A percentile compares a stretch with the other conserved stretches of the same genome.
Evolutionary conservation across 2,888 invertebrate species (phyloP).

Genomic region (Zygothrica quintamaculata): DNA sequence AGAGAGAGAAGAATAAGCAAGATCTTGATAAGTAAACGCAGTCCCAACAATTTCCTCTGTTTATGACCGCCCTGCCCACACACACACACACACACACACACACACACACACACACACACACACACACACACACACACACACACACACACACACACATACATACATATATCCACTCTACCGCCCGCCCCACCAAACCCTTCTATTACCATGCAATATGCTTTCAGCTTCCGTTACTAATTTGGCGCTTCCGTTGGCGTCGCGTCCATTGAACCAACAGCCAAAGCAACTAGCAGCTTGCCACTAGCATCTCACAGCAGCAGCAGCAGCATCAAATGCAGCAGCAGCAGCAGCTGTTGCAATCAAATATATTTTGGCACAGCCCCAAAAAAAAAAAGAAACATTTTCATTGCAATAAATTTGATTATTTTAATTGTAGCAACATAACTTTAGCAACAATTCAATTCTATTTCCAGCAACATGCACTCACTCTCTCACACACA

Average conservation of each 20-base stretch:
- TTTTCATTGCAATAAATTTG: background rate
- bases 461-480: background rate
- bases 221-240: slow-evolving; percentile 70
- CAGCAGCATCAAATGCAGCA: slow-evolving; percentile 12
- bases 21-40: background rate
- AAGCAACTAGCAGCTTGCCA: too few relatives aligned
- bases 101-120: too few relatives aligned
- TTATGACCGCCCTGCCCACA: background rate
- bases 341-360: slow-evolving; percentile 32
- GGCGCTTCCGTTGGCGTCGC: slow-evolving; percentile 58
- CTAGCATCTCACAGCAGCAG: background rate
- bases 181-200: too few relatives aligned
- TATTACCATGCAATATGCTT: too few relatives aligned
- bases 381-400: too few relatives aligned
- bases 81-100: too few relatives aligned
- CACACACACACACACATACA: too few relatives aligned
- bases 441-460: background rate
- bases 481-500: background rate
- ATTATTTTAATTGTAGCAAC: background rate
- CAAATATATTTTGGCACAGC: slow-evolving; percentile 28
- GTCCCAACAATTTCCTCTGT: slow-evolving; percentile 27
- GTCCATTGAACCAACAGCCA: slow-evolving; percentile 47
- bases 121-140: too few relatives aligned
- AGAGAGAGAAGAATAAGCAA: background rate
- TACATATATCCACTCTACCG: too few relatives aligned